phyloP scores from a whole-genome alignment of 2,888 invertebrate genomes.

The Netelia inedita region DNA sequence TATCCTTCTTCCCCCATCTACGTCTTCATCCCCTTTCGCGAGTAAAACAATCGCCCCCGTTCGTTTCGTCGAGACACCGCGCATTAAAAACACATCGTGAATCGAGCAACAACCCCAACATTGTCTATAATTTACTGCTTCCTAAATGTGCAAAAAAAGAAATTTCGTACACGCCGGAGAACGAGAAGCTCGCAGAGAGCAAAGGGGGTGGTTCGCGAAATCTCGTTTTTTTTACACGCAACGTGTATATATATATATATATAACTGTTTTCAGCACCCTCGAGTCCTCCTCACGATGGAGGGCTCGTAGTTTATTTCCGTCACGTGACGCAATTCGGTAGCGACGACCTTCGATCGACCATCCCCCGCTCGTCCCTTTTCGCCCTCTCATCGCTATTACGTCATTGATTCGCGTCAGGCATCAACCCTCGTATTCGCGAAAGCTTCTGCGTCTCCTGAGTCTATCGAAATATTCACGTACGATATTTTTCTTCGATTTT shows the following conservation, averaged over 20 bases:
- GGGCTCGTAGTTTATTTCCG: conserved; percentile 33
- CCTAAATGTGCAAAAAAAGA: conserved; percentile 9
- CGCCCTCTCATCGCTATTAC: conserved; percentile 6
- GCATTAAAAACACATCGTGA: conserved; percentile 4
- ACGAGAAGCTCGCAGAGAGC: background rate
- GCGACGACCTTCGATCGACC: conserved; percentile 40
- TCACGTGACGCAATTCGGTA: conserved; percentile 51
- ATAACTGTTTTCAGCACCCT: background rate
- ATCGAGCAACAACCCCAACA: conserved; percentile 4
- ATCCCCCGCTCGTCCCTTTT: background rate
- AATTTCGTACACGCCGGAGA: background rate
- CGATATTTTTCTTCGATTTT: background rate
- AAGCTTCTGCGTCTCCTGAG: background rate
- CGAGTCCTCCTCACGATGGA: conserved; percentile 3
- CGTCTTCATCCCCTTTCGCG: conserved; percentile 11
- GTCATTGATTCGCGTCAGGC: conserved; percentile 20
- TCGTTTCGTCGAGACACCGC: conserved; percentile 17
- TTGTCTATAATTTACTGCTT: conserved; percentile 5
- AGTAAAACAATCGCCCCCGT: conserved; percentile 27
- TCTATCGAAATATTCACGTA: conserved; percentile 7
- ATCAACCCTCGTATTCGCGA: background rate
- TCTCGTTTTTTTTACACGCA: background rate
- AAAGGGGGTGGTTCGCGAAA: background rate
- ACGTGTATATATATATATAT: background rate
- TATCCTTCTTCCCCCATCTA: conserved; percentile 38